Evolutionary conservation across 2,113 vertebrate genomes (phyloP), one percentile per base, ranked within the genome.

Genomic region (Colossoma macropomum): DNA sequence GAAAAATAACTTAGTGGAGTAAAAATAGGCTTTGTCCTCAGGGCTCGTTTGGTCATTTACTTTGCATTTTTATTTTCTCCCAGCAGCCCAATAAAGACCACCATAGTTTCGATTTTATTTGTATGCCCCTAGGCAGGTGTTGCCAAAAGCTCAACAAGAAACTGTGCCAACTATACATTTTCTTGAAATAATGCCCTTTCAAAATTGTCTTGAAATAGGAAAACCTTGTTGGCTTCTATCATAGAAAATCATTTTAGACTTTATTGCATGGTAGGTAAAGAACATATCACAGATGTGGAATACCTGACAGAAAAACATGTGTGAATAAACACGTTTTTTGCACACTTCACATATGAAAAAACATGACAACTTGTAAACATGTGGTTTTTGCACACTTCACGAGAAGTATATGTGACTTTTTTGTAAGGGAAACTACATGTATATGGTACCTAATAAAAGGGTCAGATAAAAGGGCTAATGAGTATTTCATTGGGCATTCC

Each of bases 41-140:
- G 7, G 11, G 30, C 17, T 6, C 60, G 1, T 13, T 27, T 27
- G n/a, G 19, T 27, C 13, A 2, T 56, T 75, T 75, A 34, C 21
- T 59, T 59, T 74, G 1, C 19, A 21, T 30, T 74, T 32, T 19
- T 32, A 12, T 45, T 3, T 38, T 38, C 27, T 23, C 50, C 30
- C 28, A 75, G 50, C 72, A 15, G 28, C 28, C 50, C 50, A 75
- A 75, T 54, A 32, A 75, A 75, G 72, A 75, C 10, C 34, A 38
- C 34, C 34, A 38, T 38, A 23, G n/a, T 10, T 25, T 62, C 6
- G 2, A 27, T 59, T 75, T 75, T 11, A 59, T 76, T 23, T 38
- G 52, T 23, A 48, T 12, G 48, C 25, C 27, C 15, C 15, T 23
- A 52, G n/a, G 25, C 17, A 32, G 16, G 25, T 23, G n/a, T 54